Evolutionary conservation across 2,888 invertebrate genomes (phyloP).

Genomic region (Conistra vaccinii): DNA sequence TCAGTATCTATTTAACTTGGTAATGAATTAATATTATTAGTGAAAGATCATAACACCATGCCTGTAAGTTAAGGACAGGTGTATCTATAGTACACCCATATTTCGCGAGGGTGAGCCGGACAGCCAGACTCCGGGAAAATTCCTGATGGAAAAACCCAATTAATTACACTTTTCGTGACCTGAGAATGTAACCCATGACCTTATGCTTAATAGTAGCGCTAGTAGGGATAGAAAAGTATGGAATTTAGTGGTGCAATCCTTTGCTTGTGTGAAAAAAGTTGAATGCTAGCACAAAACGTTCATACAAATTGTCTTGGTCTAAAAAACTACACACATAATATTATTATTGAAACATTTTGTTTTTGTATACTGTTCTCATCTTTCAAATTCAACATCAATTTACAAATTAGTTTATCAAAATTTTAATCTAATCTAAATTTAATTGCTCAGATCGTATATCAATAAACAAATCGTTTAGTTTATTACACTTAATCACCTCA

Average conservation of each 20-base stretch:
- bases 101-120: too few species aligned
- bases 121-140: background rate
- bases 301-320: background rate
- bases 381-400: background rate
- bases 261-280: background rate
- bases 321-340: background rate
- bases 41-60: background rate
- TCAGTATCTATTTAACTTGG: constrained; percentile 11
- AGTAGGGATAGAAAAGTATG: background rate
- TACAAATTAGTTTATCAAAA: constrained; percentile 13
- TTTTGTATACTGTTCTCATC: background rate
- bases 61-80: too few species aligned
- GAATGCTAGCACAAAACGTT: background rate
- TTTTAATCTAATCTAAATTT: constrained; percentile 38
- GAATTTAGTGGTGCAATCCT: background rate
- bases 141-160: background rate
- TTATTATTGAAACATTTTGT: background rate
- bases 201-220: too few species aligned
- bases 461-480: constrained; percentile 51
- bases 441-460: constrained; percentile 33
- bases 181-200: background rate
- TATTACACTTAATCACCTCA: constrained; percentile 45
- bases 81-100: background rate
- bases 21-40: background rate
- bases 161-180: background rate